Base-by-base conservation (phyloP, 2,888 invertebrate genomes). In the Pyrrhia umbra region DNA sequence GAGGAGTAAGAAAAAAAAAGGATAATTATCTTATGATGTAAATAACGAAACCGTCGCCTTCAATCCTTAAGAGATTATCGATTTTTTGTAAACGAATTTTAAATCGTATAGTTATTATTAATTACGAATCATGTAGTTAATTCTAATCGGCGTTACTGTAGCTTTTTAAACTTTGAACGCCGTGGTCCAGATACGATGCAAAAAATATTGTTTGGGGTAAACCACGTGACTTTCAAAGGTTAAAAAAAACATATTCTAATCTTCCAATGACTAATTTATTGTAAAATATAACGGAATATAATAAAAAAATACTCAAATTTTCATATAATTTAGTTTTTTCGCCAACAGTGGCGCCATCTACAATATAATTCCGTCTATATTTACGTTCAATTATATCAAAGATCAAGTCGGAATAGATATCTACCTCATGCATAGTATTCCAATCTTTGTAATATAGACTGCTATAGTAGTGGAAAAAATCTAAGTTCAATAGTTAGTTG, bases 391-490 rank as follows among this genome's bases (percentile, higher is more conserved):
- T 71, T 62, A 71, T 71, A 49, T 56, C 39, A 50, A 40, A 55
- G 67, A 67, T 71, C 56, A 40, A 39, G 21, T 56, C 57, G 43
- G 18, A 58, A 55, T 60, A 61, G 8, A 65, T 47, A 71, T 61
- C 75, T 77, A 77, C 71, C 77, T 75, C 77, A 75, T 51, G 30
- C 67, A 56, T 61, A 69, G 65, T 74, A 69, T 69, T 73, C 10
- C 55, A 61, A 5, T 54, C 34, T 65, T 16, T 57, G 6, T 21
- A 21, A 15, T 34, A 1, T 10, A 40, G 58, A 13, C 15, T 39
- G 15, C 34, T 65, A 37, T 54, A 67, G 49, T 68, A 23, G 34
- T 43, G 23, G 20, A 40, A 21, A 34, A n/a, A n/a, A n/a, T n/a
- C n/a, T n/a, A n/a, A n/a, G n/a, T n/a, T n/a, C n/a, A n/a, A n/a